Evolutionary conservation across 2,797 vertebrate species (phyloP).

Genomic region (Thaleichthys pacificus): DNA sequence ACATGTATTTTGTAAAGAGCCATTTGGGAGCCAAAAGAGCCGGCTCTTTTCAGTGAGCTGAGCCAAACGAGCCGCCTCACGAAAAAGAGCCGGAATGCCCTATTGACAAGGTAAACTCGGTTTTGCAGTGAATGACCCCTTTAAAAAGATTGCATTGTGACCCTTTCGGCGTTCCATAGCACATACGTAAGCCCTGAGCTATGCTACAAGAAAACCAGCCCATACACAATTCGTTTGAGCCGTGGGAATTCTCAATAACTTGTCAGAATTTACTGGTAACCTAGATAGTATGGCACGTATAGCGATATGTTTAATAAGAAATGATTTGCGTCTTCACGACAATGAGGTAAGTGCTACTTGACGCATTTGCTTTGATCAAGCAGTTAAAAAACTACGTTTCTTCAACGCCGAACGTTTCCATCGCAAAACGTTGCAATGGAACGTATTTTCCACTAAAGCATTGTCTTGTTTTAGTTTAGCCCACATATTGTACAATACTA

Average conservation of each 20-base stretch:
- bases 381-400: not conserved
- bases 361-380: not conserved
- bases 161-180: too few relatives aligned
- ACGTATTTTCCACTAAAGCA: not conserved
- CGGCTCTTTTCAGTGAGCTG: too few relatives aligned
- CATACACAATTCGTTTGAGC: not conserved
- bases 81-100: too few relatives aligned
- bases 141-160: too few relatives aligned
- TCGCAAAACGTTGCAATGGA: not conserved
- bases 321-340: slow-evolving; percentile 76
- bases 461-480: not conserved
- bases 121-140: too few relatives aligned
- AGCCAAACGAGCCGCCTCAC: too few relatives aligned
- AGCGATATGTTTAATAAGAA: slow-evolving; percentile 72
- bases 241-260: rapidly evolving
- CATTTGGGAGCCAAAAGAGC: too few relatives aligned
- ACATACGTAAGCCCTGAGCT: too few relatives aligned
- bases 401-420: not conserved
- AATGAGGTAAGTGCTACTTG: slow-evolving; percentile 69
- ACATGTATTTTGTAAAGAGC: too few relatives aligned
- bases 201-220: not conserved
- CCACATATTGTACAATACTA: not conserved
- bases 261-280: slow-evolving; percentile 45
- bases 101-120: too few relatives aligned
- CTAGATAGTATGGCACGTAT: slow-evolving; percentile 41